Evolutionary conservation across 2,113 vertebrate species (phyloP), one percentile per base, ranked within the genome.

Genomic region (Rafetus swinhoei): DNA sequence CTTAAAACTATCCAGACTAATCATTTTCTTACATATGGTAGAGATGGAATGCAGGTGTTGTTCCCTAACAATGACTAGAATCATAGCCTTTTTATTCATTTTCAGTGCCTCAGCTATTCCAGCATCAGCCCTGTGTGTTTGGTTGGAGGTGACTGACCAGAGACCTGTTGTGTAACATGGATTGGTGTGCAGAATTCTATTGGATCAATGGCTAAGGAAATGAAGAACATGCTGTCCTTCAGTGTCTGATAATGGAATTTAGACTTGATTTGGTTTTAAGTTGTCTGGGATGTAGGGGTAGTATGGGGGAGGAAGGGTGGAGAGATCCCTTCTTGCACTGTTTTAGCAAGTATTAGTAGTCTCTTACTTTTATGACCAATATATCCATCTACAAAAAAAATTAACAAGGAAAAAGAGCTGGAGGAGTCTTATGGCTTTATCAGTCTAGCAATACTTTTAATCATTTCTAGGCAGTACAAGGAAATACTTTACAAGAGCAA

Each of bases 131-230:
- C 87, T 89, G 85, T 90, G 59, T 56, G 77, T 81, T 92, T 88
- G 81, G 77, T 74, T 82, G 79, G 89, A 81, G 35, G 81, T 92
- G 85, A 96, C 56, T 95, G 95, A 94, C 81, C 76, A 77, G 81
- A 35, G 90, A 84, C 89, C 39, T 93, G 65, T 92, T 93, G 83
- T 87, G 65, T 92, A 95, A 80, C 62, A 92, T 90, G 77, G 85
- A 92, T 74, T 85, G 86, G 88, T 81, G 29, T 84, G 86, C 65
- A 89, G 7, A 89, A 54, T 79, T 83, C 87, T 88, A 86, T 89
- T 79, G 52, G 54, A 90, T 94, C 85, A 81, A 59, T 93, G 81
- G 45, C 9, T 82, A 29, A 9, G 81, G 85, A 92, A 59, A 55
- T 12, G 25, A 87, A 50, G 35, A 86, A n/a, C 72, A 69, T 21